phyloP scores from a whole-genome alignment of 1,140 invertebrate genomes.

The Papilio helenus region DNA sequence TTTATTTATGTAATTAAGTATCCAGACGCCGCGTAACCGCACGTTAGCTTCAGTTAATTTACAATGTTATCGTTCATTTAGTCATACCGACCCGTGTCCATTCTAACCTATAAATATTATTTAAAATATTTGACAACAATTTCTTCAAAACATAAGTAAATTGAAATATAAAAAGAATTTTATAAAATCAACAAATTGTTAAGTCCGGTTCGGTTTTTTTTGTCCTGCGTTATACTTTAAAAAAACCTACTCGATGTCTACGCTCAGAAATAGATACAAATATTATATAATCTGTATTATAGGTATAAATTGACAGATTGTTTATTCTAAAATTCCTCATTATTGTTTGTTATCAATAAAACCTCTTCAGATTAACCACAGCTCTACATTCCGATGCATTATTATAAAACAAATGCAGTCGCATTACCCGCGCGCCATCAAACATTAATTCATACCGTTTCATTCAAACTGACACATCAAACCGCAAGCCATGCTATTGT shows the following conservation, averaged over 20 bases:
- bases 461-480: slow-evolving; percentile 5
- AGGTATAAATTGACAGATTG: not conserved
- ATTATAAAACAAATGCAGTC: not conserved
- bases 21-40: not conserved
- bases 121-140: not conserved
- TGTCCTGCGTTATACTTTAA: too few species aligned
- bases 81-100: not conserved
- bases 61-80: slow-evolving; percentile 3
- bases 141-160: not conserved
- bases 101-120: not conserved
- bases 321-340: not conserved
- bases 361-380: not conserved
- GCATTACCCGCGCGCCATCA: not conserved
- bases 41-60: not conserved
- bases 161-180: not conserved
- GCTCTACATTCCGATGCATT: not conserved
- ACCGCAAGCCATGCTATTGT: slow-evolving; percentile 6
- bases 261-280: too few species aligned
- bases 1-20: not conserved
- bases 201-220: too few species aligned
- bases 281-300: too few species aligned
- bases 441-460: slow-evolving; percentile 15
- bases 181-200: not conserved
- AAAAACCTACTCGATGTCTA: too few species aligned
- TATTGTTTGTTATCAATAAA: not conserved